Evolutionary conservation across 2,797 vertebrate genomes (phyloP), one percentile per base, ranked within the genome.

Genomic region (Gymnodraco acuticeps): DNA sequence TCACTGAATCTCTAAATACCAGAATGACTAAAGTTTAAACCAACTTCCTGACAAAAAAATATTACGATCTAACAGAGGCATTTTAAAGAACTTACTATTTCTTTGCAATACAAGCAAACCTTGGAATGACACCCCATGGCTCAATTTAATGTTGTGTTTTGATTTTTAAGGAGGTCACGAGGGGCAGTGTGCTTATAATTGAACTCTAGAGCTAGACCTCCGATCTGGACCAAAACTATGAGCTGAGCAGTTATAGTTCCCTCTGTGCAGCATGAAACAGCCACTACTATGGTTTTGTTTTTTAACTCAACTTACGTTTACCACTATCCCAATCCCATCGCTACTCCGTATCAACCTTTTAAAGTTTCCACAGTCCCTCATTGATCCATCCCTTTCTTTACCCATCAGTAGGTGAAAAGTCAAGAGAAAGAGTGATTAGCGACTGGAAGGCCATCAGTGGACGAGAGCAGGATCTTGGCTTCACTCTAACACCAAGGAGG

Each of bases 401-500:
- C 5, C 27, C 2, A 33, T 77, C 38, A 66, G 52, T 3, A 41
- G 48, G 42, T 46, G 8, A 38, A 71, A 62, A 75, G 72, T 23
- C 15, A 2, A 54, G 19, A 72, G 45, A 64, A 51, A 19, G 68
- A 63, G 64, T 63, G 74, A 82, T 85, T 80, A 77, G 79, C 47
- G 33, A 75, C 78, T 31, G 62, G n/a, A n/a, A n/a, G n/a, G n/a
- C n/a, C n/a, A n/a, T n/a, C n/a, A n/a, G n/a, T n/a, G n/a, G n/a
- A n/a, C n/a, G n/a, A n/a, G n/a, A n/a, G n/a, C n/a, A n/a, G n/a
- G n/a, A n/a, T n/a, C n/a, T n/a, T n/a, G n/a, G n/a, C n/a, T n/a
- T n/a, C n/a, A n/a, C n/a, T n/a, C n/a, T n/a, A n/a, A n/a, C n/a
- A n/a, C n/a, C n/a, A n/a, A n/a, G n/a, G n/a, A n/a, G n/a, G n/a